Conservation (phyloP, 2,113 vertebrate species). For the Alethe diademata region DNA sequence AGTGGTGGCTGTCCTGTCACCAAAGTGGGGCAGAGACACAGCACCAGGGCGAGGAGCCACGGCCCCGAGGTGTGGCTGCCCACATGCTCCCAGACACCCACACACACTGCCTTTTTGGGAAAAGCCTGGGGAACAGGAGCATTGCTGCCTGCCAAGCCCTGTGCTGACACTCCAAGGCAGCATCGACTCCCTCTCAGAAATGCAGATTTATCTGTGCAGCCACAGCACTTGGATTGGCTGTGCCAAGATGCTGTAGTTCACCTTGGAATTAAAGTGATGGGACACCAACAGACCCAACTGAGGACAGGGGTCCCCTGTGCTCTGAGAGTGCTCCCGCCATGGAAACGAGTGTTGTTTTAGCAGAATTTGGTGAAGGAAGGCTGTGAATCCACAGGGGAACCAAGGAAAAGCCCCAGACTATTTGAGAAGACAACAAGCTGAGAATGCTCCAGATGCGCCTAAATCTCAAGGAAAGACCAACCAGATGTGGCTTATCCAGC, state of each 20-base stretch:
- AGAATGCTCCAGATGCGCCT: neutral
- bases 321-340: neutral
- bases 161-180: neutral
- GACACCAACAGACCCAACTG: accelerated
- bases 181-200: neutral
- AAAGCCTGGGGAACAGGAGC: neutral
- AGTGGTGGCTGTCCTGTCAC: accelerated
- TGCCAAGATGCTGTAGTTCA: neutral
- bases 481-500: neutral
- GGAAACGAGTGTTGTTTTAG: neutral
- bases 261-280: neutral
- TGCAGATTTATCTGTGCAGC: neutral
- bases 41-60: neutral
- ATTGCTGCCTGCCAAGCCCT: neutral
- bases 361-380: neutral
- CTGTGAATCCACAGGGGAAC: neutral
- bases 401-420: neutral
- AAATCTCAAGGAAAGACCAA: neutral
- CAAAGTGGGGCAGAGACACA: neutral
- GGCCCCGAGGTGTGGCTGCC: neutral
- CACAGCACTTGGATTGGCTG: accelerated
- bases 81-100: accelerated
- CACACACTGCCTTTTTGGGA: accelerated
- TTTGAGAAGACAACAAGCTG: neutral
- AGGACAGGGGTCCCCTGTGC: neutral